These are phyloP conservation scores for Phalacrocorax carbo DNA, from an alignment of 2,113 vertebrate genomes.

Conservation along the genomic window DNA sequence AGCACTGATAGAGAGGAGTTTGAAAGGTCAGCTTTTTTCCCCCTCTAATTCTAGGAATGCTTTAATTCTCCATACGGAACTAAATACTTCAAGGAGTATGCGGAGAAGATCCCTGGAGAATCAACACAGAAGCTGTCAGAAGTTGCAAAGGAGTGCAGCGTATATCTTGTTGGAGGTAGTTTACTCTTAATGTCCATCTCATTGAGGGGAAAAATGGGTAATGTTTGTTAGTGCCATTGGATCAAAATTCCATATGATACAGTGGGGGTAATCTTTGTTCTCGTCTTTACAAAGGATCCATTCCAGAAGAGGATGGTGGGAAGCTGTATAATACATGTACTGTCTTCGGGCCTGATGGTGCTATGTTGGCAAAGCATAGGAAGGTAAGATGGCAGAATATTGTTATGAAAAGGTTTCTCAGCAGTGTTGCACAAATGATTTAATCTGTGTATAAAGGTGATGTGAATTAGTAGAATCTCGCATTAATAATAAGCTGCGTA, in stretches of 20 bases:
- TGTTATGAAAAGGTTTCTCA: background rate
- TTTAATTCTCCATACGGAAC: conserved; percentile 97
- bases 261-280: background rate
- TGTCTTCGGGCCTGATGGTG: conserved; percentile 91
- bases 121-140: conserved; percentile 87
- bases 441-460: background rate
- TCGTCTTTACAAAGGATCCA: conserved; percentile 81
- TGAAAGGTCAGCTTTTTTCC: background rate
- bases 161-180: conserved; percentile 93
- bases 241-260: background rate
- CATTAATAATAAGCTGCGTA: background rate
- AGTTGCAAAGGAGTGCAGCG: conserved; percentile 83
- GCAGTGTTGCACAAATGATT: background rate
- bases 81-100: conserved; percentile 85
- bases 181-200: background rate
- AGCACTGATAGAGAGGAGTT: background rate
- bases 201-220: background rate
- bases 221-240: background rate
- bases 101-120: conserved; percentile 93
- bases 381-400: conserved; percentile 78
- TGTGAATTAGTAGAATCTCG: background rate
- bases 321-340: conserved; percentile 92
- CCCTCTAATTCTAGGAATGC: conserved; percentile 81
- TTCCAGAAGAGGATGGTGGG: conserved; percentile 90
- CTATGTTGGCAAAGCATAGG: conserved; percentile 87